Percentiles rank a stretch among this genome's conserved stretches.
Conservation (phyloP, 23 tunicate genomes). For the Styela plicata region DNA sequence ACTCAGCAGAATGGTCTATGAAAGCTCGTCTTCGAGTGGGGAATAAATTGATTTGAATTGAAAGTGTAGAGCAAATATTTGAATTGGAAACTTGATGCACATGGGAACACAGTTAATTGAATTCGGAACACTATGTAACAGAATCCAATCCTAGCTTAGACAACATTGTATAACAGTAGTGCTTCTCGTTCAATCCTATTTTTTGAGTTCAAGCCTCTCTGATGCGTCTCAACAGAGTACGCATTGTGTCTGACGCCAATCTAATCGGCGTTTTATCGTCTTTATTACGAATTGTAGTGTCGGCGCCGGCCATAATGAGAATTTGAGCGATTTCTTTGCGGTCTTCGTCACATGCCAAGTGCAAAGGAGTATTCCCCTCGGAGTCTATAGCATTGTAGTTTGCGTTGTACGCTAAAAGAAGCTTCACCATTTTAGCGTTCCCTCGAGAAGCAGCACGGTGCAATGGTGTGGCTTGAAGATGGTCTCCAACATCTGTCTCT, state of each 20-base stretch:
- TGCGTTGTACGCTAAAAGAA: conserved; percentile 72
- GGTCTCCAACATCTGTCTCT: conserved; percentile 73
- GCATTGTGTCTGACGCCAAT: conserved; percentile 73
- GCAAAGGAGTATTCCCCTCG: conserved; percentile 91
- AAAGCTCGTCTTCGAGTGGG: too few relatives aligned
- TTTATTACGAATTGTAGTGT: conserved; percentile 54
- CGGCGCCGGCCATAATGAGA: conserved; percentile 81
- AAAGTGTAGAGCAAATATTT: too few relatives aligned
- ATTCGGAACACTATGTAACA: too few relatives aligned
- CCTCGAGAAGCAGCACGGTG: conserved; percentile 94
- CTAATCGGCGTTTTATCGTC: conserved; percentile 78
- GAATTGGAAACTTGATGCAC: too few relatives aligned
- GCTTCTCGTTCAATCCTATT: too few relatives aligned
- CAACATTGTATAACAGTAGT: too few relatives aligned
- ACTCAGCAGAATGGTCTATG: too few relatives aligned
- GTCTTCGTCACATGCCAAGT: conserved; percentile 86
- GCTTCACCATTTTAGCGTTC: conserved; percentile 66
- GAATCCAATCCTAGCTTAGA: too few relatives aligned
- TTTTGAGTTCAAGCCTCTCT: conserved; percentile 46
- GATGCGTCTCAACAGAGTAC: conserved; percentile 40
- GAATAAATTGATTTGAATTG: too few relatives aligned
- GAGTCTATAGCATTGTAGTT: conserved; percentile 62
- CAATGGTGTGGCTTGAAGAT: conserved; percentile 65
- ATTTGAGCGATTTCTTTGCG: conserved; percentile 44
- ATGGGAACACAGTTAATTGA: too few relatives aligned